Conservation (phyloP, 2,888 invertebrate species). For the Latrodectus elegans region DNA sequence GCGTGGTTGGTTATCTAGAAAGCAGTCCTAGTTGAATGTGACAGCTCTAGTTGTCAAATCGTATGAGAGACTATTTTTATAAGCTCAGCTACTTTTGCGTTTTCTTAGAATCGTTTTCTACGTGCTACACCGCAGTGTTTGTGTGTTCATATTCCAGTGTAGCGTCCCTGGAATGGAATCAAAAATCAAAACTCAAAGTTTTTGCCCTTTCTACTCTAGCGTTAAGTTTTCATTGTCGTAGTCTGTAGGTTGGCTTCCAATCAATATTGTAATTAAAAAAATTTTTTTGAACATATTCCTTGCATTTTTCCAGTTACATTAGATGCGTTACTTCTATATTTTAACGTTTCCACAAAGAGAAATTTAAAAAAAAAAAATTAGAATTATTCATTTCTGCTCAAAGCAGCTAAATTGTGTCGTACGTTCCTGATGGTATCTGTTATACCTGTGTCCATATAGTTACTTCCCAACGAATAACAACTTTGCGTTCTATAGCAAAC, state of each 20-base stretch:
- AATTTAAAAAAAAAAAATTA: slow-evolving; percentile 23
- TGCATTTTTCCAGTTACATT: slow-evolving; percentile 40
- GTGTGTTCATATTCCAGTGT: slow-evolving; percentile 61
- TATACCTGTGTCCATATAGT: slow-evolving; percentile 16
- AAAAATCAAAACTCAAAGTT: slow-evolving; percentile 70
- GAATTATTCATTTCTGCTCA: slow-evolving; percentile 19
- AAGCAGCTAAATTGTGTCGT: slow-evolving; percentile 29
- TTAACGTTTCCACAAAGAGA: slow-evolving; percentile 22
- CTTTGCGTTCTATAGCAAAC: slow-evolving; percentile 28
- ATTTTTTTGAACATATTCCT: slow-evolving; percentile 33
- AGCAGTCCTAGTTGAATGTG: slow-evolving; percentile 68
- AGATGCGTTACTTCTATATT: slow-evolving; percentile 35
- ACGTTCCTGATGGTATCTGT: slow-evolving; percentile 39
- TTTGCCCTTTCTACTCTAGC: slow-evolving; percentile 67
- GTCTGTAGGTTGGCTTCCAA: slow-evolving; percentile 39
- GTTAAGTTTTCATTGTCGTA: slow-evolving; percentile 67
- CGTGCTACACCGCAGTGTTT: slow-evolving; percentile 64
- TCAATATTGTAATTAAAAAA: slow-evolving; percentile 38
- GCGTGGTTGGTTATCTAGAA: slow-evolving; percentile 61
- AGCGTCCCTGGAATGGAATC: slow-evolving; percentile 59
- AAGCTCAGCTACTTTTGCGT: slow-evolving; percentile 69
- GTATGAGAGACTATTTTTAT: slow-evolving; percentile 70
- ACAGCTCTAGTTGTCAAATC: slow-evolving; percentile 65
- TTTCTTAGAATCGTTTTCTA: slow-evolving; percentile 70
- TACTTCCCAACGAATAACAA: slow-evolving; percentile 3